Base-by-base conservation (phyloP, 2,113 vertebrate species). In the Symphodus melops region DNA sequence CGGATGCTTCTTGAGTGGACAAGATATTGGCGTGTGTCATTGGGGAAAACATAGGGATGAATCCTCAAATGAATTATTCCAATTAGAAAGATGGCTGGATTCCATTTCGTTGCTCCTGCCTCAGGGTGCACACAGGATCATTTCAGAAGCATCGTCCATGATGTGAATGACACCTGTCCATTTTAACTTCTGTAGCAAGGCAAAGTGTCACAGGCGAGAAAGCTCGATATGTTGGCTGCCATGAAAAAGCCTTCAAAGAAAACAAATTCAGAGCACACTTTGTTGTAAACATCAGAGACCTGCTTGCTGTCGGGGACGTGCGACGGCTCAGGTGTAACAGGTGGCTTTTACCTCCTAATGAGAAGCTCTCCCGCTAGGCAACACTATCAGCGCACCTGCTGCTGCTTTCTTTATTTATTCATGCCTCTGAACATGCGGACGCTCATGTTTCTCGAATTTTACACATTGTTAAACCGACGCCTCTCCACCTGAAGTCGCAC, bases 351-450 rank as follows among this genome's bases (percentile, higher is more conserved):
- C 81, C 80, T 84, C 85, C 85, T 94, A 93, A 94, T 90, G 90
- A 94, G 86, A 79, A 66, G 84, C 81, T 75, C 86, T 78, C 77
- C 72, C 82, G 84, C 79, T 46, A 64, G 75, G 92, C 90, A 94
- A 94, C 88, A 73, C 81, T 88, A 93, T 89, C 91, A 78, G 84
- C 64, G 42, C 91, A 93, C 92, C 93, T 93, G 93, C 93, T 89
- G 84, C 91, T 68, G 55, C 77, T 13, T 57, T 75, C 82, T 87
- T 94, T 82, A 94, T 84, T 94, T 92, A 94, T 94, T 94, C 79
- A 94, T 90, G 79, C 23, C 72, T 66, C 71, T 70, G 78, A 86
- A 90, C 82, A 73, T 80, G 85, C 56, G 82, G 83, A 79, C 81
- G 90, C 87, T 89, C 90, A 60, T 78, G 81, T 92, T 91, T 90